These are phyloP conservation scores for Xenotilapia flavipinnis DNA, from an alignment of 2,113 vertebrate genomes.

Conservation along the genomic window DNA sequence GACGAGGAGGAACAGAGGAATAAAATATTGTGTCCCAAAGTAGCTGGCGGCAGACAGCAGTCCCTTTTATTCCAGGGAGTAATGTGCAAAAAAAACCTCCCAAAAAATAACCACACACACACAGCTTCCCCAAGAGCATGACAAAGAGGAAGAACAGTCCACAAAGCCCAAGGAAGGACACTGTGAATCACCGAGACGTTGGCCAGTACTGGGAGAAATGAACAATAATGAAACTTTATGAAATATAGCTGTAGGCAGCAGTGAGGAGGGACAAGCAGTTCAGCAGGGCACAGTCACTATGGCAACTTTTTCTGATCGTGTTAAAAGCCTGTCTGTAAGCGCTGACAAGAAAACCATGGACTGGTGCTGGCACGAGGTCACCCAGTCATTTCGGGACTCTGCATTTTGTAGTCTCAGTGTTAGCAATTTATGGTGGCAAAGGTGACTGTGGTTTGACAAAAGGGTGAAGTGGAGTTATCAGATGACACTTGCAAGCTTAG, in stretches of 20 bases:
- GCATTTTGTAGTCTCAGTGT: neutral
- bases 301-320: neutral
- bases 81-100: neutral
- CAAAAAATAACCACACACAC: neutral
- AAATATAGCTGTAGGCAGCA: neutral
- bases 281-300: neutral
- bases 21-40: conserved; percentile 16
- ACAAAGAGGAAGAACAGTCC: neutral
- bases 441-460: accelerated
- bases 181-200: conserved; percentile 5
- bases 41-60: conserved; percentile 16
- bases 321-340: neutral
- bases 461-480: neutral
- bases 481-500: neutral
- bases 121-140: neutral
- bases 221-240: neutral
- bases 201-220: neutral
- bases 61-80: conserved; percentile 12
- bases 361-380: accelerated
- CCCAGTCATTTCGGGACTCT: neutral
- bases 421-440: neutral
- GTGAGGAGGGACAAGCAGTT: neutral
- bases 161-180: conserved; percentile 6
- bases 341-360: neutral
- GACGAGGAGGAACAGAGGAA: neutral